Conservation (phyloP, 2,888 invertebrate species). For the Hyalella azteca region DNA sequence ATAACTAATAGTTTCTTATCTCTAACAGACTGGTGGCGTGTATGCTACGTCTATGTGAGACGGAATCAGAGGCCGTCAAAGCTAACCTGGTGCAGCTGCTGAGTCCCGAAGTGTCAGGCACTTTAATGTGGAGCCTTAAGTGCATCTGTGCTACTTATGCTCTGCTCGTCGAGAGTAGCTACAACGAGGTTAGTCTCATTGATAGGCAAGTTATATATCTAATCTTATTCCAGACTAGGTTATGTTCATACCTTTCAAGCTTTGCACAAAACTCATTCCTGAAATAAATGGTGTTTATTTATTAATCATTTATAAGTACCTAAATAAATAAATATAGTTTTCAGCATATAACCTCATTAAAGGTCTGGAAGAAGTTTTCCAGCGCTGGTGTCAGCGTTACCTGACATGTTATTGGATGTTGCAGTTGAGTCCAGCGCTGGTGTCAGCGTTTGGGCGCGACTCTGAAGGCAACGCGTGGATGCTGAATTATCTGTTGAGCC, state of each 20-base stretch:
- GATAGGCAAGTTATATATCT: too few species aligned
- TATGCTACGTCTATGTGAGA: slow-evolving; percentile 76
- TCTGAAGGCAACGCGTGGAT: slow-evolving; percentile 72
- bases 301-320: too few species aligned
- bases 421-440: slow-evolving; percentile 71
- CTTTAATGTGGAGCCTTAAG: slow-evolving; percentile 79
- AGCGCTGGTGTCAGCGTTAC: too few species aligned
- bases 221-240: too few species aligned
- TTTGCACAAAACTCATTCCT: too few species aligned
- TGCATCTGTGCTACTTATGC: slow-evolving; percentile 79
- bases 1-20: too few species aligned
- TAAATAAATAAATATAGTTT: too few species aligned
- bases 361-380: too few species aligned
- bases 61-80: slow-evolving; percentile 76
- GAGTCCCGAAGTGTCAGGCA: slow-evolving; percentile 80
- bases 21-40: slow-evolving; percentile 74
- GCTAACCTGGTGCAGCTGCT: slow-evolving; percentile 73
- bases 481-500: slow-evolving; percentile 71
- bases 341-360: too few species aligned
- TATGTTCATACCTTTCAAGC: too few species aligned
- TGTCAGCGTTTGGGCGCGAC: slow-evolving; percentile 72
- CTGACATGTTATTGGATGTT: too few species aligned
- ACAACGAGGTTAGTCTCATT: neutral
- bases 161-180: neutral
- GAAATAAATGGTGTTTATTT: too few species aligned